Percentiles rank a stretch among this genome's conserved stretches.
These are phyloP conservation scores for Urophycis tenuis DNA, from an alignment of 2,797 vertebrate species.

Conservation along the genomic window DNA sequence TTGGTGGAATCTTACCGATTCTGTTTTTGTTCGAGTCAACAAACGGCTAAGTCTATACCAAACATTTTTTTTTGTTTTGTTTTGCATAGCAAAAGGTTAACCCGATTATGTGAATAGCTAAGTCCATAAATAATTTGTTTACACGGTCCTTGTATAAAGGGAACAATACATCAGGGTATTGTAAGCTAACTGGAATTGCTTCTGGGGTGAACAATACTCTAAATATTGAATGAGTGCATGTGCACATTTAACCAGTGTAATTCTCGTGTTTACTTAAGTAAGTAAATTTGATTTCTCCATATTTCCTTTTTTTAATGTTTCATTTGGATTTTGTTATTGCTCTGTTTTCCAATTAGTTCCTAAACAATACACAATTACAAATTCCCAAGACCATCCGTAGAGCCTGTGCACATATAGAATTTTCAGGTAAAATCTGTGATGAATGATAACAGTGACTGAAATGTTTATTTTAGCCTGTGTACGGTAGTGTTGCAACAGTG, in stretches of 20 bases:
- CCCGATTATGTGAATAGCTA: background rate
- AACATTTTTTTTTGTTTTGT: background rate
- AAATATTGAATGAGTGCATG: background rate
- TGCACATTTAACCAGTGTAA: background rate
- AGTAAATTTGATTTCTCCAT: background rate
- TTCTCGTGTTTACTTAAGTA: background rate
- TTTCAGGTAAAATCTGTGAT: no score
- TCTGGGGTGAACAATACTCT: background rate
- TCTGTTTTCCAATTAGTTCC: background rate
- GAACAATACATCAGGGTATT: background rate
- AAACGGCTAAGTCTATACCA: background rate
- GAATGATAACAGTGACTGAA: no score
- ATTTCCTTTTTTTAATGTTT: background rate
- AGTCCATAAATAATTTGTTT: slow-evolving; percentile 1
- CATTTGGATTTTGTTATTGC: background rate
- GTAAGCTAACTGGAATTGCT: background rate
- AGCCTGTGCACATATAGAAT: no score
- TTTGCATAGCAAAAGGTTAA: slow-evolving; percentile 1
- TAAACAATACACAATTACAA: background rate
- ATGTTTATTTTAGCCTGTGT: no score
- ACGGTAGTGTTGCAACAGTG: no score
- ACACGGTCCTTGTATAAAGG: background rate
- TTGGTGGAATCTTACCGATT: background rate
- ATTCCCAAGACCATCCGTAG: background rate
- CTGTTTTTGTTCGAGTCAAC: background rate